Evolutionary conservation across 2,888 invertebrate genomes (phyloP), one percentile per base, ranked within the genome.

Genomic region (Pherbina coryleti): DNA sequence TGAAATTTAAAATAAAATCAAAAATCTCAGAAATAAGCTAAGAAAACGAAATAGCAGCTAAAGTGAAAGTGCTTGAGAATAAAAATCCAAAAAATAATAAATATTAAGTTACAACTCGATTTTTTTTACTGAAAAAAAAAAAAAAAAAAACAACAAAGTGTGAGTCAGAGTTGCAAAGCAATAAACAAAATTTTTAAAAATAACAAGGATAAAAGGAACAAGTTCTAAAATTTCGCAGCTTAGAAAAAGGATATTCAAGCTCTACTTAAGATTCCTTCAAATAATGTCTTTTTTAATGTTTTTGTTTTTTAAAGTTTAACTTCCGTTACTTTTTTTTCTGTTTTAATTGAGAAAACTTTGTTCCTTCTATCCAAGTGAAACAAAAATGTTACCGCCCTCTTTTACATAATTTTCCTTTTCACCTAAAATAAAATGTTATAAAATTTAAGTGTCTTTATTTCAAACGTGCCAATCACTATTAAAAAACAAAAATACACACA

Each of bases 401-500:
- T 84, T 84, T 84, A 81, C 79, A 80, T 25, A 71, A 66, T 60
- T 34, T 25, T 31, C 37, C 19, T 14, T 73, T 73, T 28, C 28
- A 62, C 44, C 19, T 64, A 17, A 83, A 83, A 82, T 82, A 81
- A 84, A 84, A 84, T 84, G 78, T 82, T 83, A 84, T 85, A 88
- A 88, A 88, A 87, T 88, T 88, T 85, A 88, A 88, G 88, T 88
- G 88, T 88, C 86, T 88, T 88, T 88, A 87, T 88, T 89, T 87
- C 83, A 84, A 85, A 85, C 84, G 72, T 78, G 71, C 76, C 78
- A 9, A 79, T 78, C 74, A 37, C 71, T 71, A 79, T 66, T 22
- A 75, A 76, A 51, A 80, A 77, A 81, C 72, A 79, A 72, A 81
- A 75, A 75, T 49, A 17, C n/a, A 76, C 74, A 80, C 64, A 69